A percentile compares a stretch with the other conserved stretches of the same genome.
These are phyloP conservation scores for Pterocles orientalis DNA, from an alignment of 2,113 vertebrate genomes.

Conservation along the genomic window DNA sequence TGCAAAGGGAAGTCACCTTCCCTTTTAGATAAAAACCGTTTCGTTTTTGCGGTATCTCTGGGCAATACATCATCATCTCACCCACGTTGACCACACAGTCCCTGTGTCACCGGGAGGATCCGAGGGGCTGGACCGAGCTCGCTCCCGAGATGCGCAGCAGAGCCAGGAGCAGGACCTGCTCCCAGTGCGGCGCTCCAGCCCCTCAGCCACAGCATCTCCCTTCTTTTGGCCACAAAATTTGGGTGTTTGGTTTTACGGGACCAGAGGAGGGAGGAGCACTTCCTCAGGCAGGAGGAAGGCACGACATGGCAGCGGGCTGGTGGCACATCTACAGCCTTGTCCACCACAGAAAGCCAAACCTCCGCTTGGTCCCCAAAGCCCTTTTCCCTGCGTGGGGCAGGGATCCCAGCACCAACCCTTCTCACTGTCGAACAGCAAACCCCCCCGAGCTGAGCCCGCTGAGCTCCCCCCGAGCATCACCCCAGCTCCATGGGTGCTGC, in stretches of 20 bases:
- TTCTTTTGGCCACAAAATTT: neutral
- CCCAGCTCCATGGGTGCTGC: accelerated
- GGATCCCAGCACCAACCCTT: too few relatives aligned
- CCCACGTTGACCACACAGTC: neutral
- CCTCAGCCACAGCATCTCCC: accelerated
- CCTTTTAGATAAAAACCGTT: neutral
- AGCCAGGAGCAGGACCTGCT: neutral
- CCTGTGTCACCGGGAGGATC: neutral
- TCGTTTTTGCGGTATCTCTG: neutral
- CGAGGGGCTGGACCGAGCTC: neutral
- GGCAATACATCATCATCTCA: neutral
- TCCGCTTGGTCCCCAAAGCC: neutral
- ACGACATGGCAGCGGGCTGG: accelerated
- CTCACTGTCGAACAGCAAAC: neutral
- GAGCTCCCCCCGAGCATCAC: neutral
- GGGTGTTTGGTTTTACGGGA: neutral
- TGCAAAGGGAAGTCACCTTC: neutral
- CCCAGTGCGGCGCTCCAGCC: neutral
- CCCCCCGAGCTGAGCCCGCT: neutral
- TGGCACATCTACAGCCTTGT: neutral
- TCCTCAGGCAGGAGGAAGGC: neutral
- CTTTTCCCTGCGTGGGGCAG: accelerated
- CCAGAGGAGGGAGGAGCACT: neutral
- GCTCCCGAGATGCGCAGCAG: neutral
- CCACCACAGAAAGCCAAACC: neutral